Base-by-base conservation (phyloP, 2,888 invertebrate species). In the Silvanus unidentatus region DNA sequence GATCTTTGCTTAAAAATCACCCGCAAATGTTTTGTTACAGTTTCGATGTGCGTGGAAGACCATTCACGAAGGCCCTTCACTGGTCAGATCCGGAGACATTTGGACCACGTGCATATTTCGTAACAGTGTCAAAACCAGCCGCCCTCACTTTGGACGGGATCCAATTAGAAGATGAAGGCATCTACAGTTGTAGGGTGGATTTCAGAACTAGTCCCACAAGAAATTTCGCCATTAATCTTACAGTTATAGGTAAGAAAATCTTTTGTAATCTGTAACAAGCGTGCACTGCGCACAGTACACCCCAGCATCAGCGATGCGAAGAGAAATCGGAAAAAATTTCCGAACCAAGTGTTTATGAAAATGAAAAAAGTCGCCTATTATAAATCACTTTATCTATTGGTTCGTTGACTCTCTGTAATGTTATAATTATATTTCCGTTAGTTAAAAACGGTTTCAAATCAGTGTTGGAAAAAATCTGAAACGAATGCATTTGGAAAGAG, bases 171-270 rank as follows among this genome's bases (percentile, higher is more conserved):
- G 93, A 93, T 62, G 91, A 91, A 66, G 92, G 92, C 38, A 72
- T 83, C 45, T 93, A 93, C 73, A 77, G 91, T 57, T 93, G 93
- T 71, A 77, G 93, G 50, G 92, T 93, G 27, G 92, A 93, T 73
- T 93, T 92, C 72, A 84, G 86, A 62, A 89, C 88, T 65, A 87
- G 90, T 6, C 90, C 91, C 22, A 91, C 92, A 10, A 81, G 90
- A 61, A 91, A 89, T 71, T 87, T 89, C 70, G 86, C 88, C 65
- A 88, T 92, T 70, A 86, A 88, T 68, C 81, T 93, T 57, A 88
- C 89, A 63, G 91, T 93, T 62, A 88, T 92, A 70, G 90, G 93
- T 93, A 75, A 79, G 44, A 30, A 42, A 22, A 32, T 8, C 28
- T 42, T 42, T 14, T 1, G 9, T 36, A 35, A 8, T 27, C 27